Base-by-base conservation (phyloP, 2,797 vertebrate species). In the Microcaecilia unicolor region DNA sequence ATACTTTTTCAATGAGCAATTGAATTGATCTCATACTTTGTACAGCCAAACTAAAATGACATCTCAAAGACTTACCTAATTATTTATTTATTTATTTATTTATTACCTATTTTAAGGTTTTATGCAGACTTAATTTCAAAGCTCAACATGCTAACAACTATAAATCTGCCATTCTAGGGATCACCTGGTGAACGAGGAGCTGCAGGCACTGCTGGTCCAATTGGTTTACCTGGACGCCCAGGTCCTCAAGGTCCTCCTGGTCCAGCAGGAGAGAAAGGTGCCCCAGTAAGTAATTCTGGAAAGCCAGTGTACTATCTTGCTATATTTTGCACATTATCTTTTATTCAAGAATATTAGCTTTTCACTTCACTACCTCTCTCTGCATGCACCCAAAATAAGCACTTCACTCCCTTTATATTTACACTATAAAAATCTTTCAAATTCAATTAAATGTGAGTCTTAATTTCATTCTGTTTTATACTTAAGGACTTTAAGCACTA, bases 221-320 rank as follows among this genome's bases (percentile, higher is more conserved):
- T 98, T 22, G 96, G 96, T 6, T 70, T 96, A 22, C 90, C 95
- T 2, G 96, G 96, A 24, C 86, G 94, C 20, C 90, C 86, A 3
- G 95, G 96, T 9, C 93, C 95, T 11, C 96, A 98, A 55, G 96
- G 95, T 10, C 94, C 95, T 3, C 92, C 93, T 0, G 96, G 96
- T 20, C 96, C 95, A 0, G 89, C 93, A 31, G 96, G 96, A 51
- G 95, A 99, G 74, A 99, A 99, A 55, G 96, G 96, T 18, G 92
- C 85, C 36, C 94, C 95, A 5, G 95, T 98, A 66, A 88, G 89
- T 89, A 44, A 39, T 28, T 32, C 14, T 24, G 37, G 23, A 14
- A 21, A 15, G 35, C 28, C 36, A 36, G 28, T 24, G 9, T 3
- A 18, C 3, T 13, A 18, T 25, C 4, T 13, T 23, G 1, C 2